phyloP scores from a whole-genome alignment of 2,113 vertebrate genomes.

The Anthoscopus minutus region DNA sequence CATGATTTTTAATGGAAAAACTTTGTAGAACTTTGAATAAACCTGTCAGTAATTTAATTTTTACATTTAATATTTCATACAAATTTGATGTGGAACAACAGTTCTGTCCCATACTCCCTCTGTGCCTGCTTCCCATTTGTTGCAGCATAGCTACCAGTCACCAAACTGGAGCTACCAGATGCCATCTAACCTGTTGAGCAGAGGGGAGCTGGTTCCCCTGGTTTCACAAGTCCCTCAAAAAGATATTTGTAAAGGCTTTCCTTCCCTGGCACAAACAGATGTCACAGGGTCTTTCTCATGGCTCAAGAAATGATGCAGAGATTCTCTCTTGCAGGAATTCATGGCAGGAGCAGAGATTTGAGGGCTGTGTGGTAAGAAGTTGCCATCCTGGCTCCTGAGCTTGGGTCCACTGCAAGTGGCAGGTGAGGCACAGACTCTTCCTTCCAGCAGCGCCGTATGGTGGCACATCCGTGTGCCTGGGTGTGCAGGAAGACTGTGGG shows the following conservation, averaged over 20 bases:
- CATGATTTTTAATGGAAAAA: background rate
- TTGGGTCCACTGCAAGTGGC: no score
- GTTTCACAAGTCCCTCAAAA: background rate
- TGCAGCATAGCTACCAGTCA: background rate
- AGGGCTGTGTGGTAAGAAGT: background rate
- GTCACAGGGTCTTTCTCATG: background rate
- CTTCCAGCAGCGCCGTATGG: rapidly evolving
- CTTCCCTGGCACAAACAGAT: rapidly evolving
- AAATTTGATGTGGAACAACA: background rate
- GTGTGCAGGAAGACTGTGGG: rapidly evolving
- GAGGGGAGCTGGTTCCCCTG: rapidly evolving
- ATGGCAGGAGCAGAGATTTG: background rate
- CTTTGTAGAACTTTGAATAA: background rate
- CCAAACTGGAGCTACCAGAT: background rate
- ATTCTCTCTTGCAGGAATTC: background rate
- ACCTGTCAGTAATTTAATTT: background rate
- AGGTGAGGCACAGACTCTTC: rapidly evolving
- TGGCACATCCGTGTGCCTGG: background rate
- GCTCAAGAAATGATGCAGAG: background rate
- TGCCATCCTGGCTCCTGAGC: background rate
- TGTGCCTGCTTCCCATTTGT: background rate
- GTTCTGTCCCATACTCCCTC: background rate
- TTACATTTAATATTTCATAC: background rate
- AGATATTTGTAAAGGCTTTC: background rate
- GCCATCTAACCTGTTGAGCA: background rate